These are phyloP conservation scores for Chiridota heheva DNA, from an alignment of 35 echinoderm and acorn worm genomes.

Conservation along the genomic window DNA sequence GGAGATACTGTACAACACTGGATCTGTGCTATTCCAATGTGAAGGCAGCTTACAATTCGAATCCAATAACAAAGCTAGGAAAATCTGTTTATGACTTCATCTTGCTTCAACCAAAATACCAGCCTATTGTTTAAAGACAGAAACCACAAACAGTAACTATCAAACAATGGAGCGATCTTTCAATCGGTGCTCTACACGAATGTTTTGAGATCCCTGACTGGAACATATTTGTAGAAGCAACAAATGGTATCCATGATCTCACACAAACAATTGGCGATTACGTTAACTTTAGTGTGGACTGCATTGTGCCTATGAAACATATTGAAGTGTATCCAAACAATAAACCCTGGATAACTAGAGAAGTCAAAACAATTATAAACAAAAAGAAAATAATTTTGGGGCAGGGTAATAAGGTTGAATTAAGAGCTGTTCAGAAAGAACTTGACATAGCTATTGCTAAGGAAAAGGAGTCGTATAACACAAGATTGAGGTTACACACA, in stretches of 20 bases:
- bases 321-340: conserved; percentile 49
- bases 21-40: conserved; percentile 49
- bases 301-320: conserved; percentile 22
- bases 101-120: conserved; percentile 23
- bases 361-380: conserved; percentile 39
- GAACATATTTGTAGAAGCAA: conserved; percentile 2
- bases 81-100: conserved; percentile 29
- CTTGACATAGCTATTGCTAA: neutral
- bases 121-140: conserved; percentile 29
- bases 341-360: conserved; percentile 52
- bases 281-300: conserved; percentile 38
- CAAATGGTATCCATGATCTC: conserved; percentile 31
- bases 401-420: conserved; percentile 19
- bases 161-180: conserved; percentile 9
- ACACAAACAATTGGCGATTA: conserved; percentile 37
- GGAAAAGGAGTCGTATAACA: conserved; percentile 27
- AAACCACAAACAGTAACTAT: neutral
- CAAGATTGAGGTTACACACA: conserved; percentile 44
- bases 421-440: conserved; percentile 55
- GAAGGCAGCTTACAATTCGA: conserved; percentile 17
- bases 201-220: conserved; percentile 12
- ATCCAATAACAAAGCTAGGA: conserved; percentile 24
- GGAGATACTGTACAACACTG: neutral
- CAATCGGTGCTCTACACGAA: neutral
- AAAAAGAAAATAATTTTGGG: conserved; percentile 15